Percentiles rank a stretch among this genome's conserved stretches.
phyloP scores from a whole-genome alignment of 2,888 invertebrate species.

The Poecilobothrus nobilitatus region DNA sequence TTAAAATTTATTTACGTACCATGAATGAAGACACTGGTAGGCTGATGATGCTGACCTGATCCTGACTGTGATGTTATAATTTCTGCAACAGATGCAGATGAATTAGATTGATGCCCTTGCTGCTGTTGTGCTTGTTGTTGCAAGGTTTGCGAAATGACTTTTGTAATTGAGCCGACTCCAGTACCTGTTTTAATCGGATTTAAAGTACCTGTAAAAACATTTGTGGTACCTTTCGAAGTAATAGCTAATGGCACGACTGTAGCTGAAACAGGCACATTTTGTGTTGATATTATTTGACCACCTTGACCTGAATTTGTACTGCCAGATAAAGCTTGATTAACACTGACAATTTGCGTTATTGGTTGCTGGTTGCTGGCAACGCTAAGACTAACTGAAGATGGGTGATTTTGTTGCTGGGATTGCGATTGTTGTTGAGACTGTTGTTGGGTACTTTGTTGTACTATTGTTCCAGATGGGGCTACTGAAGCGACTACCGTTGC shows the following conservation, averaged over 20 bases:
- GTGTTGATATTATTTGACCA: conserved; percentile 26
- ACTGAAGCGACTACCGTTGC: conserved; percentile 14
- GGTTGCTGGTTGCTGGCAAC: conserved; percentile 20
- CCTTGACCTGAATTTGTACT: conserved; percentile 5
- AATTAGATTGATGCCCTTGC: conserved; percentile 20
- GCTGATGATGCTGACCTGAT: conserved; percentile 16
- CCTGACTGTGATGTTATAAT: conserved; percentile 21
- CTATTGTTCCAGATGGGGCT: conserved; percentile 17
- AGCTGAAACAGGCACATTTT: conserved; percentile 32
- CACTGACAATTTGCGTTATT: conserved; percentile 33
- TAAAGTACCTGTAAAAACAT: conserved; percentile 39
- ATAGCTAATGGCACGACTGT: conserved; percentile 41
- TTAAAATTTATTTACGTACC: conserved; percentile 23
- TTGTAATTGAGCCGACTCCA: conserved; percentile 17
- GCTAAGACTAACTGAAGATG: conserved; percentile 22
- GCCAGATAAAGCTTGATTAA: conserved; percentile 28
- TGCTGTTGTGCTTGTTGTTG: conserved; percentile 15
- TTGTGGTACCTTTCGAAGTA: conserved; percentile 29
- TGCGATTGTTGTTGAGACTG: conserved; percentile 21
- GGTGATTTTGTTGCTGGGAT: conserved; percentile 19
- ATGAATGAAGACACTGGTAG: conserved; percentile 35
- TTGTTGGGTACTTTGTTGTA: conserved; percentile 19
- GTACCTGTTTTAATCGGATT: conserved; percentile 35
- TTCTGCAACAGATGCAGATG: conserved; percentile 21
- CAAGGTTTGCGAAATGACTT: conserved; percentile 35